Evolutionary conservation across 2,888 invertebrate genomes (phyloP).

Genomic region (Cephus pygmeus): DNA sequence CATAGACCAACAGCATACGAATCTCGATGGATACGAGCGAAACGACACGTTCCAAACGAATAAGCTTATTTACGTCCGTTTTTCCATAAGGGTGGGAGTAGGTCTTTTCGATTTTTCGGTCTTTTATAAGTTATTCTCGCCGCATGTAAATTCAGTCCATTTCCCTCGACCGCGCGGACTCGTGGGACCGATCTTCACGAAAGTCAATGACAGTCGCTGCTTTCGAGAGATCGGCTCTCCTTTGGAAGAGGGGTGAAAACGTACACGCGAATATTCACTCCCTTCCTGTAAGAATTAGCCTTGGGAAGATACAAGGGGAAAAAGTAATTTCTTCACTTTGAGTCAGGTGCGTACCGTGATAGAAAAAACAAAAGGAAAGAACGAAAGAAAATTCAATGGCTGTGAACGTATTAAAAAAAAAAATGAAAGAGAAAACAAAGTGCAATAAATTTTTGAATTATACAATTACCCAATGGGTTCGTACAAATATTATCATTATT

Average conservation of each 20-base stretch:
- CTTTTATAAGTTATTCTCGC: constrained; percentile 4
- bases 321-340: not conserved
- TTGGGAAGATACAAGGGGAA: not conserved
- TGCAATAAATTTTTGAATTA: not conserved
- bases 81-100: not conserved
- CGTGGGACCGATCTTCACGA: constrained; percentile 41
- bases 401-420: too few relatives aligned
- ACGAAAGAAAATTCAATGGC: not conserved
- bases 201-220: not conserved
- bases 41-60: not conserved
- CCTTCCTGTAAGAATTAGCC: not conserved
- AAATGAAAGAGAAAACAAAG: not conserved
- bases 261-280: not conserved
- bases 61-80: not conserved
- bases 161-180: constrained; percentile 63
- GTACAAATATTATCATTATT: not conserved
- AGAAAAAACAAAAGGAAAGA: too few relatives aligned
- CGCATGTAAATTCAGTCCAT: not conserved
- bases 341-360: not conserved
- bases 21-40: not conserved
- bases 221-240: not conserved
- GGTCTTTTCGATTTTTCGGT: not conserved
- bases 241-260: not conserved
- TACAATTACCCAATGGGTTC: not conserved
- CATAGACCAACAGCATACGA: not conserved